These are phyloP conservation scores for Microcebus murinus DNA, from an alignment of 2,113 vertebrate species.

Conservation along the genomic window DNA sequence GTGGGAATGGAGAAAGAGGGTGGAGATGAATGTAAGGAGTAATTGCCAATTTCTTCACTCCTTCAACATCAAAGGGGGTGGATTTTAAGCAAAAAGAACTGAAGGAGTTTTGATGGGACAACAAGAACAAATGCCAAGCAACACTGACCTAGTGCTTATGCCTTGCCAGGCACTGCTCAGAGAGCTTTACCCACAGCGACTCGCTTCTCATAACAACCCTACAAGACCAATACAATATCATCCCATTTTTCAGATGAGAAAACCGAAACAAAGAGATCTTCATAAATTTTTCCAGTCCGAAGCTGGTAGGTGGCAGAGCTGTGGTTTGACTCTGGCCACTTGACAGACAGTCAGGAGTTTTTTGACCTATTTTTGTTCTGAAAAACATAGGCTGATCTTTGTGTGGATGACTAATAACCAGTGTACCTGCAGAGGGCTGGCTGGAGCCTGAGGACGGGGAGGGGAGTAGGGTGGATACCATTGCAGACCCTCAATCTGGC, in stretches of 20 bases:
- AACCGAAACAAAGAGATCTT: background rate
- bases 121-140: background rate
- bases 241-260: background rate
- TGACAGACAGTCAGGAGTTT: background rate
- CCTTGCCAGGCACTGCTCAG: background rate
- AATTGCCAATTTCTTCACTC: constrained; percentile 1
- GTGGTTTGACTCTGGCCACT: background rate
- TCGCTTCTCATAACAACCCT: background rate
- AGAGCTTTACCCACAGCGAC: background rate
- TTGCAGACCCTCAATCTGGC: background rate
- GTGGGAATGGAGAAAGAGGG: background rate
- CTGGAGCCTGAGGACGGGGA: background rate
- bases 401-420: background rate
- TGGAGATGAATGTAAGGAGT: background rate
- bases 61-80: background rate
- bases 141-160: background rate
- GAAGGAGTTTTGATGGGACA: background rate
- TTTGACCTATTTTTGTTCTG: background rate
- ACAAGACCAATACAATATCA: background rate
- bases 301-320: background rate
- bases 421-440: no score
- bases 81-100: background rate
- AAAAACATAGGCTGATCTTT: background rate
- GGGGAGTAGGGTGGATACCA: no score
- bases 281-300: background rate